A percentile compares a stretch with the other conserved stretches of the same genome.
Conservation (phyloP, 2,797 vertebrate species). For the Sarcoramphus papa region DNA sequence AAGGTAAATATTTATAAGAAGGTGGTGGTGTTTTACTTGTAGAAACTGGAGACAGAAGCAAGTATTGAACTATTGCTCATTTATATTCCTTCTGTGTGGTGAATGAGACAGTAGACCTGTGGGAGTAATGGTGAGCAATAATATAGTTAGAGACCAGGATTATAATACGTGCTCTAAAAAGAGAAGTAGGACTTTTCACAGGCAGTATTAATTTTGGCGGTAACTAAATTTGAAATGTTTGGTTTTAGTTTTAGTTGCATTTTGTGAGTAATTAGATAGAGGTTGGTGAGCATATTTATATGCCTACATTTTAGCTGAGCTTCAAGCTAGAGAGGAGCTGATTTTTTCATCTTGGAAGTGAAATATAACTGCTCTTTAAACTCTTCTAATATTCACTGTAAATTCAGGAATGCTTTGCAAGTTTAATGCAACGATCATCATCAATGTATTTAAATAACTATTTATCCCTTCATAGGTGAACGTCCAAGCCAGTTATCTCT, state of each 20-base stretch:
- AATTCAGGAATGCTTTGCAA: neutral
- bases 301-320: neutral
- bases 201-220: neutral
- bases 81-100: neutral
- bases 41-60: neutral
- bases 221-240: neutral
- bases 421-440: neutral
- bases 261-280: neutral
- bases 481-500: neutral
- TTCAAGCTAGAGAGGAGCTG: neutral
- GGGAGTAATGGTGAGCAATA: neutral
- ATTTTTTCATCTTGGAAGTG: neutral
- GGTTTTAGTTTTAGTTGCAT: neutral
- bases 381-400: neutral
- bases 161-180: neutral
- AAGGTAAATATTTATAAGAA: neutral
- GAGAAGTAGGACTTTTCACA: neutral
- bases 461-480: neutral
- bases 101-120: neutral
- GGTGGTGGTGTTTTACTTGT: neutral
- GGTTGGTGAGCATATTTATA: neutral
- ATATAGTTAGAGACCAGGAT: neutral
- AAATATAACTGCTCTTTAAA: neutral
- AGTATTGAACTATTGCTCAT: neutral
- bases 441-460: slow-evolving; percentile 9